Percentiles rank a stretch among this genome's conserved stretches.
phyloP scores from a whole-genome alignment of 1,140 invertebrate species.

The Drusus annulatus region DNA sequence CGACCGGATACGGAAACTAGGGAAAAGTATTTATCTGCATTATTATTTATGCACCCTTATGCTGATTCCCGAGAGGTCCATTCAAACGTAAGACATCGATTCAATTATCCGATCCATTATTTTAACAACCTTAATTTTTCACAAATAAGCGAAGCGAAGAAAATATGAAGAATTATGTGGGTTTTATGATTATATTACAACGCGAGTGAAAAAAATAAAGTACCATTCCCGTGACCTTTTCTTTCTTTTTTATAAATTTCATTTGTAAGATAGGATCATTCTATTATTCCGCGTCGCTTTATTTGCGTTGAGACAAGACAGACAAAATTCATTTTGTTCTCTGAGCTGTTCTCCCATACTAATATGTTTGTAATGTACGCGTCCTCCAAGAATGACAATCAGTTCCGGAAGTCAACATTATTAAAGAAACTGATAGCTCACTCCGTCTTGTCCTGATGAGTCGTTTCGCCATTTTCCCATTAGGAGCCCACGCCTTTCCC shows the following conservation, averaged over 20 bases:
- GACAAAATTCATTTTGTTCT: neutral
- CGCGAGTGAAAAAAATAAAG: neutral
- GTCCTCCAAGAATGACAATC: constrained; percentile 9
- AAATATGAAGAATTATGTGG: no score
- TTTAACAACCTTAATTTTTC: no score
- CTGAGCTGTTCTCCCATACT: neutral
- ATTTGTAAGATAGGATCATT: constrained; percentile 3
- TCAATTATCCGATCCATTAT: no score
- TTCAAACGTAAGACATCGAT: neutral
- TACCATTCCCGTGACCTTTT: neutral
- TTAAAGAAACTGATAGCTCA: constrained; percentile 17
- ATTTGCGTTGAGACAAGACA: neutral
- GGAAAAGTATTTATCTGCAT: constrained; percentile 7
- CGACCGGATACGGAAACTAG: neutral
- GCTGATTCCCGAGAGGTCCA: neutral
- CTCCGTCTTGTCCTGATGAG: constrained; percentile 28
- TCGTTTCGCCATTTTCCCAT: constrained; percentile 3
- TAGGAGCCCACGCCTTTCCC: neutral
- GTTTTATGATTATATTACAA: no score
- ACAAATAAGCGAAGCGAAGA: no score
- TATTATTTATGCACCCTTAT: constrained; percentile 26
- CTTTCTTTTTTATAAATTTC: neutral
- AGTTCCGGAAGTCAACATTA: neutral
- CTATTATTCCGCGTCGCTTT: constrained; percentile 3
- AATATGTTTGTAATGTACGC: constrained; percentile 17